phyloP scores from a whole-genome alignment of 2,113 vertebrate species.

The Noctilio leporinus region DNA sequence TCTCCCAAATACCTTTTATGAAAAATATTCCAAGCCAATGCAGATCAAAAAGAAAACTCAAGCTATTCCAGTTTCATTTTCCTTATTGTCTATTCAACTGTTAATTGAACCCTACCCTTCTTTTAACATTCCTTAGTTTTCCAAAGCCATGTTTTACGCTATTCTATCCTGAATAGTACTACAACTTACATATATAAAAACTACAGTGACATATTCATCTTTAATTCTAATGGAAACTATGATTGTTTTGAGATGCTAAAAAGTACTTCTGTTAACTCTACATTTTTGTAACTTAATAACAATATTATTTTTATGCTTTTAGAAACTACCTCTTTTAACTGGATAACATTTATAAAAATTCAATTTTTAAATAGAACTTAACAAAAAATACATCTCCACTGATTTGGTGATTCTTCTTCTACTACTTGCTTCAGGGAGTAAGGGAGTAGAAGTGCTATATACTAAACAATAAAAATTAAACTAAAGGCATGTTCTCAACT shows the following conservation, averaged over 20 bases:
- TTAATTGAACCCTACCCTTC: background rate
- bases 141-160: background rate
- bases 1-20: background rate
- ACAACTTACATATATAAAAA: background rate
- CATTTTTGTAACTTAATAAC: background rate
- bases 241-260: background rate
- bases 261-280: background rate
- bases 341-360: background rate
- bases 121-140: background rate
- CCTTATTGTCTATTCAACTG: background rate
- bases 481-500: background rate
- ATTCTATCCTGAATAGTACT: background rate
- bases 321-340: slow-evolving; percentile 4
- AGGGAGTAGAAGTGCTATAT: background rate
- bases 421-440: too few species aligned
- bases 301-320: background rate
- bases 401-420: too few species aligned
- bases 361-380: background rate
- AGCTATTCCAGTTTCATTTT: background rate
- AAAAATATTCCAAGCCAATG: background rate
- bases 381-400: background rate
- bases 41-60: background rate
- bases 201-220: background rate
- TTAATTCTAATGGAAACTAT: background rate
- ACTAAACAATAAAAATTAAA: slow-evolving; percentile 3